Evolutionary conservation across 2,797 vertebrate species (phyloP), one percentile per base, ranked within the genome.

Genomic region (Alosa sapidissima): DNA sequence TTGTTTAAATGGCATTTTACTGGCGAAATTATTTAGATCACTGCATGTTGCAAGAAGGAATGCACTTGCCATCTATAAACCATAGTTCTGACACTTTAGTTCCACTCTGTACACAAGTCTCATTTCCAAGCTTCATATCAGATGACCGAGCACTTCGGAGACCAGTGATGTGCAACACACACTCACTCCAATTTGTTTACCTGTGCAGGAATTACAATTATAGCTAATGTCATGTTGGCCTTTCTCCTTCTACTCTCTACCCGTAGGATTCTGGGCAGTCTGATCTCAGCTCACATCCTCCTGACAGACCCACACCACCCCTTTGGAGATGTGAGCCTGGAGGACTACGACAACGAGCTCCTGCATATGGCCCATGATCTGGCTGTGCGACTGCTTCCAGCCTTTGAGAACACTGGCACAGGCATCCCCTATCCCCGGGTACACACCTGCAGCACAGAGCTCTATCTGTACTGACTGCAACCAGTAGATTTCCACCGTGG

Each of bases 361-460:
- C 87, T 99, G 87, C 97, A 99, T 84, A 92, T 99, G 96, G 98
- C 98, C 19, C 98, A 95, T 3, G 98, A 99, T 93, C 90, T 99
- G 85, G 98, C 98, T 0, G 97, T 99, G 81, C 95, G 98, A 82
- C 94, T 99, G 13, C 96, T 99, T 1, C 98, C 98, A 0, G 98
- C 98, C 86, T 99, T 99, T 81, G 98, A 99, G 91, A 99, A 99
- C 96, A 99, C 98, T 88, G 96, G 95, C 92, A 99, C 98, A 0
- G 98, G 98, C 49, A 99, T 99, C 88, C 98, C 98, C 0, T 98
- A 97, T 78, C 98, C 98, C 82, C 95, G 98, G 94, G 98, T 99
- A 47, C 16, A 13, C 68, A 72, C 68, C 16, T 41, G 36, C 13
- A 65, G 62, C 62, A 33, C 62, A 33, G 9, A 3, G 9, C 60